phyloP scores from a whole-genome alignment of 1,140 invertebrate genomes.

The Colletes gigas region DNA sequence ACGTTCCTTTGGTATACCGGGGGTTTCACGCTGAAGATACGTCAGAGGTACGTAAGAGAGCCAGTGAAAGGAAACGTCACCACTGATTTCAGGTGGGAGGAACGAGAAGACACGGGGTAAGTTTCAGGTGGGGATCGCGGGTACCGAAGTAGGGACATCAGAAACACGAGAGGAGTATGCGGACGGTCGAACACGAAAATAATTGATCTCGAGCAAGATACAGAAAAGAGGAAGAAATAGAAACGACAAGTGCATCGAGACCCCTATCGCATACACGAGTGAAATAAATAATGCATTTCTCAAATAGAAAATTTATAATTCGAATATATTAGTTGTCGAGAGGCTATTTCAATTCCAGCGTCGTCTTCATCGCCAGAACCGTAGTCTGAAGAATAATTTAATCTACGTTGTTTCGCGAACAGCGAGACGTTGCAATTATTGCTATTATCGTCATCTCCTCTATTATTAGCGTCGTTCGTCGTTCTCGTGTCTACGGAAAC shows the following conservation, averaged over 20 bases:
- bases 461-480: slow-evolving; percentile 41
- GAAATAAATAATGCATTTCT: no score
- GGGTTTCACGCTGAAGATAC: neutral
- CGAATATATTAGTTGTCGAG: neutral
- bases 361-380: slow-evolving; percentile 1
- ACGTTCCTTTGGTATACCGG: neutral
- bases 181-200: neutral
- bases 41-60: slow-evolving; percentile 38
- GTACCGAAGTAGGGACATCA: slow-evolving; percentile 8
- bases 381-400: slow-evolving; percentile 38
- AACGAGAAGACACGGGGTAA: slow-evolving; percentile 9
- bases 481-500: slow-evolving; percentile 37
- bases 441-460: slow-evolving; percentile 58
- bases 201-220: neutral
- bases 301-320: no score
- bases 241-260: no score
- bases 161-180: neutral
- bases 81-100: slow-evolving; percentile 34
- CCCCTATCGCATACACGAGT: no score
- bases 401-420: slow-evolving; percentile 24
- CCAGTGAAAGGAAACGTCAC: slow-evolving; percentile 56
- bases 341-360: slow-evolving; percentile 10
- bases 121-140: neutral
- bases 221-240: neutral
- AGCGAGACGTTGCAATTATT: slow-evolving; percentile 42